Percentiles rank a stretch among this genome's conserved stretches.
Conservation (phyloP, 2,797 vertebrate genomes). For the Chanos chanos region DNA sequence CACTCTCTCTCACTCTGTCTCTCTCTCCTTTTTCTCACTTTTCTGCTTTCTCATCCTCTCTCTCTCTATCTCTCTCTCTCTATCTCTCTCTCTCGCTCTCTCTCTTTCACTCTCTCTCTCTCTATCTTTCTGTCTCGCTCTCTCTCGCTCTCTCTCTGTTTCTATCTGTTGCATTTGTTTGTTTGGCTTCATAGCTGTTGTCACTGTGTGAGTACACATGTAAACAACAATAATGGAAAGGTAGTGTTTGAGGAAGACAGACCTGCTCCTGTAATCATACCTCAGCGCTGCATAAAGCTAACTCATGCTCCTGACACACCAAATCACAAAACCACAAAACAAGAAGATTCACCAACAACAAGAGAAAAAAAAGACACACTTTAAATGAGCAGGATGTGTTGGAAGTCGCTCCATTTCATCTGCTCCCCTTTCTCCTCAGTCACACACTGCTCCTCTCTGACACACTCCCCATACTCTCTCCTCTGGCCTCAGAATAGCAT, state of each 20-base stretch:
- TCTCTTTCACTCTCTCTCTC: constrained; percentile 3
- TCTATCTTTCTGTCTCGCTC: not conserved
- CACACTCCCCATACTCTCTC: too few species aligned
- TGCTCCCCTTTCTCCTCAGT: not conserved
- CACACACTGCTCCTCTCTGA: too few species aligned
- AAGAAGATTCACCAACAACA: too few species aligned
- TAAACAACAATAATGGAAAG: too few species aligned
- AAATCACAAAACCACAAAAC: not conserved
- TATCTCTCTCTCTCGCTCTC: constrained; percentile 11
- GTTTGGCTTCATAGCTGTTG: constrained; percentile 18
- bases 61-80: constrained; percentile 44
- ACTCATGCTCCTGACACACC: not conserved
- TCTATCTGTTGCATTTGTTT: constrained; percentile 17
- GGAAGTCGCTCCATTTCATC: not conserved
- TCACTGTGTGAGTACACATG: not conserved
- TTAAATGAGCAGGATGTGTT: constrained; percentile 2
- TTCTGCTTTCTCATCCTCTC: too few species aligned
- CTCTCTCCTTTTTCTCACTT: too few species aligned
- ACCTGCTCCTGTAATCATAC: constrained; percentile 14
- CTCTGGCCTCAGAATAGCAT: too few species aligned
- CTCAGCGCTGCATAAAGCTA: not conserved
- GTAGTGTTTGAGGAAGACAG: too few species aligned
- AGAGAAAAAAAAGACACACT: too few species aligned
- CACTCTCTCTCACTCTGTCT: not conserved
- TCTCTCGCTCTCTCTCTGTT: constrained; percentile 42